Percentiles rank a stretch among this genome's conserved stretches.
Evolutionary conservation across 2,888 invertebrate species (phyloP).

Genomic region (Microchrysa polita): DNA sequence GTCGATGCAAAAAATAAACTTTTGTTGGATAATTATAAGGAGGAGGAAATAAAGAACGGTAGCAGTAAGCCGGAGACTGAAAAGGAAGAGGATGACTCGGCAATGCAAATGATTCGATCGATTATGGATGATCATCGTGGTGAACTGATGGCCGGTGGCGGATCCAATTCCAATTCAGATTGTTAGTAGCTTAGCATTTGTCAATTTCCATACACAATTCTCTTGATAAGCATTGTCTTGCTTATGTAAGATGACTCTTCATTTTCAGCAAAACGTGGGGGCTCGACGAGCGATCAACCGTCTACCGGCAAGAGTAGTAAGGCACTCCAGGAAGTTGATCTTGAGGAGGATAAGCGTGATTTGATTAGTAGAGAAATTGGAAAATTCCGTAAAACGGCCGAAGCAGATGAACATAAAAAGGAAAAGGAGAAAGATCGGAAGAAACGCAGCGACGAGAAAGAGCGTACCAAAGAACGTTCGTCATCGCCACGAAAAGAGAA

Average conservation of each 20-base stretch:
- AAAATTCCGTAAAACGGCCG: constrained; percentile 92
- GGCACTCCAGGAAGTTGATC: constrained; percentile 83
- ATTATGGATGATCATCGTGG: constrained; percentile 85
- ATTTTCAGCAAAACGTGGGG: neutral
- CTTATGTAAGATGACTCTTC: too few relatives aligned
- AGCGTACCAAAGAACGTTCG: constrained; percentile 57
- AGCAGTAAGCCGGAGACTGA: constrained; percentile 68
- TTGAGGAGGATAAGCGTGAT: constrained; percentile 96
- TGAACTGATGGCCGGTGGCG: constrained; percentile 68
- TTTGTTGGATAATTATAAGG: constrained; percentile 92
- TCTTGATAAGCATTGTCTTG: neutral
- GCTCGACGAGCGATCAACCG: neutral
- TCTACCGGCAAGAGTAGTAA: constrained; percentile 57
- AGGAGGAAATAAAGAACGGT: constrained; percentile 72
- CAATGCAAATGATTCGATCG: constrained; percentile 79
- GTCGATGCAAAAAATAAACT: constrained; percentile 98
- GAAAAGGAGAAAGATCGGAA: constrained; percentile 66
- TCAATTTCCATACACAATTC: constrained; percentile 58
- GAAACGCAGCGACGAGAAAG: constrained; percentile 61
- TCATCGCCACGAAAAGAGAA: constrained; percentile 53
- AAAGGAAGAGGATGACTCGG: constrained; percentile 71
- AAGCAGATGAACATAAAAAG: constrained; percentile 64
- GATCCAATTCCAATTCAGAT: constrained; percentile 37
- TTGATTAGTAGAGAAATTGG: constrained; percentile 97
- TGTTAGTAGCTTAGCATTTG: too few relatives aligned